Evolutionary conservation across 2,888 invertebrate genomes (phyloP).

Genomic region (Lucinisca nassula): DNA sequence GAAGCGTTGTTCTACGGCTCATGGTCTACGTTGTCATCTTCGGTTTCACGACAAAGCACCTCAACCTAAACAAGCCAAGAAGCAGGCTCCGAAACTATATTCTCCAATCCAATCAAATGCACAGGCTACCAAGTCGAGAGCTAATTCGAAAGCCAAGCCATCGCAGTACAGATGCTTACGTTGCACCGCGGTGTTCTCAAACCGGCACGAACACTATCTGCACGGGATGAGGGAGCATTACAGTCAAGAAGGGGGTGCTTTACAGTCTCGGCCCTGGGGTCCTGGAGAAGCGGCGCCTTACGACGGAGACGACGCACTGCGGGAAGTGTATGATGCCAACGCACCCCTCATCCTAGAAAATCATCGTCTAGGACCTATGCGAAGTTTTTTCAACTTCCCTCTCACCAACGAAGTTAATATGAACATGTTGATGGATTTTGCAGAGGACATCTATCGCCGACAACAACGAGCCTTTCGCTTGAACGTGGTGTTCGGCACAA

Average conservation of each 20-base stretch:
- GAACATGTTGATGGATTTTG: background rate
- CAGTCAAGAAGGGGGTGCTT: background rate
- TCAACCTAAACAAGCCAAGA: background rate
- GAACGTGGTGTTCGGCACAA: constrained; percentile 36
- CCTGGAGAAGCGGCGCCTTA: background rate
- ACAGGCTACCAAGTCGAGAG: background rate
- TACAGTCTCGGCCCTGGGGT: background rate
- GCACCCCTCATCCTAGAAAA: background rate
- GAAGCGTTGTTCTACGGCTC: background rate
- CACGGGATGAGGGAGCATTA: background rate
- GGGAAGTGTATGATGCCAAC: background rate
- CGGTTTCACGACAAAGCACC: background rate
- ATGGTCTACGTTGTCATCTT: background rate
- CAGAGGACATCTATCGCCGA: constrained; percentile 9
- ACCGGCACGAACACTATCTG: background rate
- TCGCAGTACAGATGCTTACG: background rate
- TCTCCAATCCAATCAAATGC: background rate
- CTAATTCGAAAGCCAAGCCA: background rate
- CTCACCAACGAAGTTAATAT: background rate
- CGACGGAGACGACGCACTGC: background rate
- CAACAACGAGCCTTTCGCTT: constrained; percentile 28
- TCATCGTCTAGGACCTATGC: background rate
- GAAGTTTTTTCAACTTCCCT: background rate
- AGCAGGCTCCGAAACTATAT: background rate
- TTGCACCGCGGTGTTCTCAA: background rate